A percentile compares a stretch with the other conserved stretches of the same genome.
Conservation (phyloP, 2,113 vertebrate genomes). For the Onychostoma macrolepis region DNA sequence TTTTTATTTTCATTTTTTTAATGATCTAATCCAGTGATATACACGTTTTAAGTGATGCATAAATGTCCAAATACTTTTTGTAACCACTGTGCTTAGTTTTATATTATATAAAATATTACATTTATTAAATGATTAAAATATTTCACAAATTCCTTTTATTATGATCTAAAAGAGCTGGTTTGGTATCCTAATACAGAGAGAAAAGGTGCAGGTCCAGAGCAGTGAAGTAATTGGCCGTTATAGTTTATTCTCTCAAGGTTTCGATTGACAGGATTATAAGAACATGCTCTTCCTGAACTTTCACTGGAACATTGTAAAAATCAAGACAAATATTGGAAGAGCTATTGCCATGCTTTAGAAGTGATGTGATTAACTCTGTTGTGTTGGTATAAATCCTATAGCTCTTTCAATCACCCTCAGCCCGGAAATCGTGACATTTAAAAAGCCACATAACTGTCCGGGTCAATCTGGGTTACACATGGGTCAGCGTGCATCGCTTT, state of each 20-base stretch:
- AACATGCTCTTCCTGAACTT: slow-evolving; percentile 23
- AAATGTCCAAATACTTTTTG: background rate
- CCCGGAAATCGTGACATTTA: slow-evolving; percentile 21
- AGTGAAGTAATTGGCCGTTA: background rate
- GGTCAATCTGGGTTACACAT: background rate
- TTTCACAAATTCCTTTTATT: background rate
- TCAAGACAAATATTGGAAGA: background rate
- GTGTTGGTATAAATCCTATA: slow-evolving; percentile 12
- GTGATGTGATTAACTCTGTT: background rate
- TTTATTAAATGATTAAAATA: background rate
- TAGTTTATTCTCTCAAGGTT: background rate
- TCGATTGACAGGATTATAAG: background rate
- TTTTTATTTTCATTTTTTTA: background rate
- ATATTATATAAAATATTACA: background rate
- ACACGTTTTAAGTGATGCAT: background rate
- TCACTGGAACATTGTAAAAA: slow-evolving; percentile 8
- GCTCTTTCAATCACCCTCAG: background rate
- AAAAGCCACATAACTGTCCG: background rate
- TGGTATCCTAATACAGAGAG: background rate
- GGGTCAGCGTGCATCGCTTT: background rate
- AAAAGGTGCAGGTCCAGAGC: background rate
- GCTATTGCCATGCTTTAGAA: slow-evolving; percentile 12
- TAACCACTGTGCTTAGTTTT: background rate
- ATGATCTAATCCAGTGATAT: background rate
- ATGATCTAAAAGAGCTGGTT: background rate